Base-by-base conservation (phyloP, 2,113 vertebrate genomes). In the Synodontis membranacea region DNA sequence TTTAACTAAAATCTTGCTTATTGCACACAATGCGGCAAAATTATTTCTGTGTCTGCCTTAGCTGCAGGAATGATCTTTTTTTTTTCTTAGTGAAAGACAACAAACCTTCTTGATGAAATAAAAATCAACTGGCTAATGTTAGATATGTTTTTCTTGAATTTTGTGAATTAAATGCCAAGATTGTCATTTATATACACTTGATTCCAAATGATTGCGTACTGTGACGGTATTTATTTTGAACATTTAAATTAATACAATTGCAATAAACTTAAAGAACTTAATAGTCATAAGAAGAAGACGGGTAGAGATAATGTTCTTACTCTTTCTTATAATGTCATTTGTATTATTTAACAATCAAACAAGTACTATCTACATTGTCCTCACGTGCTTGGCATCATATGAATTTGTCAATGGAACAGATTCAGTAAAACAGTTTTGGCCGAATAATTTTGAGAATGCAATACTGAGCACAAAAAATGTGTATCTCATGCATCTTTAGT, bases 1-100 rank as follows among this genome's bases (percentile, higher is more conserved):
- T 83, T 60, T n/a, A 79, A 37, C 28, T 62, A n/a, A 66, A 62
- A 66, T 50, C 17, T 68, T 80, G 48, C 70, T 87, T 0, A 25
- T 17, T 1, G 17, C 64, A 66, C 5, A 12, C 2, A 66, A 70
- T 39, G 2, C 12, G n/a, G 1, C 6, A 7, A 7, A 19, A 68
- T 6, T 8, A 2, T 37, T 15, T 31, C 28, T 64, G 4, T 31
- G 14, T 64, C 62, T 31, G n/a, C 10, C n/a, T 31, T 15, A 12
- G 4, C n/a, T 14, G 62, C 62, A 64, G 3, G 31, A 66, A 12
- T n/a, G 10, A 62, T 62, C 10, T 12, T 50, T 14, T 50, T 50
- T 14, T 50, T 50, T 50, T 3, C 11, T 62, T 28, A 62, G n/a
- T 62, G 28, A 62, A 62, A 28, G 58, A 62, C 58, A 25, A 62